Base-by-base conservation (phyloP, 2,113 vertebrate genomes). In the Bubo bubo region DNA sequence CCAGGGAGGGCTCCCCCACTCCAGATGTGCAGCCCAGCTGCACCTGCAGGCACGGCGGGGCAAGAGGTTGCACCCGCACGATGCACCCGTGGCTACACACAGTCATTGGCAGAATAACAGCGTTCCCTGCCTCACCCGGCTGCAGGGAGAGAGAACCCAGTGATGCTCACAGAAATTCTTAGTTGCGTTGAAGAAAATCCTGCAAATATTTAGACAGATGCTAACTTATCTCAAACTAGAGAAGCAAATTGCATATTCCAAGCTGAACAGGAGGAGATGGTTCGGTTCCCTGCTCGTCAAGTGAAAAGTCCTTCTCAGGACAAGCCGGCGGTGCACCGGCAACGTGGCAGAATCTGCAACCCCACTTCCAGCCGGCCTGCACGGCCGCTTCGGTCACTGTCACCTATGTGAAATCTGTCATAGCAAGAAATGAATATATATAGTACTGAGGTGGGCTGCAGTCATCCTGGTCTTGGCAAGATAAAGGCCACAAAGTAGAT, bases 341-440 rank as follows among this genome's bases (percentile, higher is more conserved):
- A 34, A 4, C 2, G 7, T 10, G 30, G 24, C 22, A 49, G 81
- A 12, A 35, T 4, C 71, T 59, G 63, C 34, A 55, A 4, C 21
- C 11, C 20, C 22, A 3, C 4, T 26, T n/a, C 58, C 43, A 26
- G 12, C 68, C 56, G 2, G 1, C n/a, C 60, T 16, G 47, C 19
- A 19, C 0, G 1, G 55, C 49, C 43, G 8, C 16, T 2, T 43
- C 1, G 6, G 41, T 4, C n/a, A 22, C 58, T 35, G 35, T 14
- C 75, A 72, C 35, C 52, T 37, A 1, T 5, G 13, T 1, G 10
- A n/a, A 72, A 50, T 19, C 6, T 37, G 39, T 16, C 67, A 32
- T 9, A 10, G 64, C 32, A 32, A 41, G 34, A 60, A 34, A 52
- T 9, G 34, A 34, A 26, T 15, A 19, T 8, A 10, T 7, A 8